These are phyloP conservation scores for Bovichtus variegatus DNA, from an alignment of 2,797 vertebrate genomes.

Conservation along the genomic window DNA sequence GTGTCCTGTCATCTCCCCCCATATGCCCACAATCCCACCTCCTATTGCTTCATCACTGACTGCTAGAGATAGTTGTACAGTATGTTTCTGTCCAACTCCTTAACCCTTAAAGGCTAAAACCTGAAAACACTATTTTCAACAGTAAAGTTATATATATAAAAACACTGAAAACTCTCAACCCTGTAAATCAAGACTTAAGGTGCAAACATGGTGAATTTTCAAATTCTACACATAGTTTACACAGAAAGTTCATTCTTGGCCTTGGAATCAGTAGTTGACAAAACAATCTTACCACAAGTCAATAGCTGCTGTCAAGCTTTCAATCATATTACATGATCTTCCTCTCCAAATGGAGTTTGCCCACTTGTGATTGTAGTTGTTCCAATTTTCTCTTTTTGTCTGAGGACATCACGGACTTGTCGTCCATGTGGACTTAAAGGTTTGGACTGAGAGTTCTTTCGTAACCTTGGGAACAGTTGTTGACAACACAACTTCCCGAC, in stretches of 20 bases:
- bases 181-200: not conserved
- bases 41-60: constrained; percentile 39
- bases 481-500: not conserved
- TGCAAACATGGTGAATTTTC: fast-evolving
- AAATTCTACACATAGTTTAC: not conserved
- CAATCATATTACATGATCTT: too few species aligned
- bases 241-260: not conserved
- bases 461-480: not conserved
- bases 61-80: constrained; percentile 1
- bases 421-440: not conserved
- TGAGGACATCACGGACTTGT: too few species aligned
- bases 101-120: not conserved
- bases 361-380: too few species aligned
- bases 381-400: too few species aligned
- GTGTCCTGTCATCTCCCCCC: constrained; percentile 51
- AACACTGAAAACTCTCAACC: not conserved
- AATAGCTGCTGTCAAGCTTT: too few species aligned
- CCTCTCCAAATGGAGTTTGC: too few species aligned
- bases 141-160: not conserved
- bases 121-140: not conserved
- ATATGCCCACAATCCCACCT: constrained; percentile 27
- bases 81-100: constrained; percentile 23
- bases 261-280: not conserved
- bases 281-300: not conserved
- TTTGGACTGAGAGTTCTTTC: not conserved